Evolutionary conservation across 1,140 invertebrate species (phyloP), one percentile per base, ranked within the genome.

Genomic region (Drosophila insularis): DNA sequence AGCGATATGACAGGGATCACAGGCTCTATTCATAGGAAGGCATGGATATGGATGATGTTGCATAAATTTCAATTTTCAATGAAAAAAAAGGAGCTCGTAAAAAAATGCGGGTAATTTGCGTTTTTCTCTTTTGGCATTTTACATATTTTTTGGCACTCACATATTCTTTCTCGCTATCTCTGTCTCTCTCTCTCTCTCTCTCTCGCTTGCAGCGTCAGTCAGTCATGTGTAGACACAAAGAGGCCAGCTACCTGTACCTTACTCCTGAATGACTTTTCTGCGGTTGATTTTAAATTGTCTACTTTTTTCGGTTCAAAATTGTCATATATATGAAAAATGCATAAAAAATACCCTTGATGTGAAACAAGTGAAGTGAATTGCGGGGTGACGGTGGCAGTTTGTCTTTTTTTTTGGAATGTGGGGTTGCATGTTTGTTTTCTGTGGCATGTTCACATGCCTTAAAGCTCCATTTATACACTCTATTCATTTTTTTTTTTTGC

Each of bases 91-190:
- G 58, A 53, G 59, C 68, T 69, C 73, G 84, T 86, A 86, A 81
- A 74, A 74, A 86, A 86, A 87, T 89, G 84, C 84, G 84, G 84
- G 84, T 89, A 89, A 89, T 87, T 89, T 87, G 80, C 74, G 80
- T 77, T 73, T 77, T 79, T 76, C 71, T 50, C 61, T 53, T 39
- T 32, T 31, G 21, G 63, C 19, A n/a, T 53, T 74, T 43, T 31
- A 67, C 54, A 74, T 56, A 31, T 75, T 59, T 58, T 32, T 59
- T 69, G 64, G 70, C 74, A 77, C 74, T 65, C 62, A 64, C 40
- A 63, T 27, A 27, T 46, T 50, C 32, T 35, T 8, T 10, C 7
- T 7, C 8, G 4, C 23, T 5, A 1, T 5, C 23, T 27, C 23
- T 27, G n/a, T n/a, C 8, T 10, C 32, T 35, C 32, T 35, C 32